Evolutionary conservation across 2,888 invertebrate genomes (phyloP).

Genomic region (Mesoligia furuncula): DNA sequence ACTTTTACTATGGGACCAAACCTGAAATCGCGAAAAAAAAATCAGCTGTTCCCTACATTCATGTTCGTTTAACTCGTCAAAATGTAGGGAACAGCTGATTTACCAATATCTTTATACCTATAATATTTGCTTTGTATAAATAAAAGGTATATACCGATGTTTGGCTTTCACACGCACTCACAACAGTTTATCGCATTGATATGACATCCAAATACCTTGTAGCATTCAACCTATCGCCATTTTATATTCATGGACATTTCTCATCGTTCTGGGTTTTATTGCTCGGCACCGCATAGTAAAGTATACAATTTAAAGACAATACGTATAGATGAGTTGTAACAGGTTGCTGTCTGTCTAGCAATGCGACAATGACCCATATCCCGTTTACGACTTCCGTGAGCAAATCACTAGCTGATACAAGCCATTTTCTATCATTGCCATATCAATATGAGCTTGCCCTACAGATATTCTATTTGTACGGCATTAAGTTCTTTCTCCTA

Average conservation of each 20-base stretch:
- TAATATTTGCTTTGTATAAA: constrained; percentile 11
- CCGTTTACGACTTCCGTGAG: constrained; percentile 57
- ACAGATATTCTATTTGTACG: constrained; percentile 4
- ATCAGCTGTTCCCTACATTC: no score
- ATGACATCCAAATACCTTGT: constrained; percentile 23
- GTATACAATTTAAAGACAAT: constrained; percentile 35
- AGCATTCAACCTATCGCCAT: constrained; percentile 6
- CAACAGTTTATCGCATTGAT: constrained; percentile 33
- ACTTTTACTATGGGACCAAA: no score
- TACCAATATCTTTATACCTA: neutral
- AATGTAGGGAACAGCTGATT: no score
- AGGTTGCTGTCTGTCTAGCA: constrained; percentile 51
- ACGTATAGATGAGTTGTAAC: constrained; percentile 28
- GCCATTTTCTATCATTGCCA: constrained; percentile 21
- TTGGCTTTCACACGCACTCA: constrained; percentile 33
- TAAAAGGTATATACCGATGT: neutral
- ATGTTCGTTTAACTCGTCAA: no score
- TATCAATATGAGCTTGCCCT: neutral
- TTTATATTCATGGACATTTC: constrained; percentile 32
- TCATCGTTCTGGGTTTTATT: neutral
- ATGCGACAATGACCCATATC: constrained; percentile 59
- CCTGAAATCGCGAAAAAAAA: no score
- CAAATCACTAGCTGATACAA: constrained; percentile 51
- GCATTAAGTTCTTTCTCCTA: neutral
- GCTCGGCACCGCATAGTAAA: constrained; percentile 15